phyloP scores from a whole-genome alignment of 2,888 invertebrate species.

The Latrodectus hesperus region DNA sequence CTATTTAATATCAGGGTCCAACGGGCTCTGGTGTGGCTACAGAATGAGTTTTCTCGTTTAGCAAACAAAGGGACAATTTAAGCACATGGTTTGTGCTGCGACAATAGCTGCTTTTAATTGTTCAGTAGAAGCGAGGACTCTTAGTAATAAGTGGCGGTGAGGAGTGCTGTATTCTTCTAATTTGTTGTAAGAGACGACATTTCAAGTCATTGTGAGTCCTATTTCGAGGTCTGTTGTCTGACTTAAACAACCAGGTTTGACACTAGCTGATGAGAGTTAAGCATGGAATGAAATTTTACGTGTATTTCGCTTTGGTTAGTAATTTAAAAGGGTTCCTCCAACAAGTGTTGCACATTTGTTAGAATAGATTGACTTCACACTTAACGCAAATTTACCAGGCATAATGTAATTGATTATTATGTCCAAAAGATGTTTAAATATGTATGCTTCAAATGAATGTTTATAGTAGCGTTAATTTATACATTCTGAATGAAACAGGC shows the following conservation, averaged over 20 bases:
- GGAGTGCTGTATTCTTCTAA: background rate
- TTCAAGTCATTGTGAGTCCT: background rate
- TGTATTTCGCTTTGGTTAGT: too few species aligned
- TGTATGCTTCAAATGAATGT: too few species aligned
- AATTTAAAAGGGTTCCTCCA: too few species aligned
- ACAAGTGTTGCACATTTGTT: too few species aligned
- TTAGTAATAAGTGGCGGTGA: background rate
- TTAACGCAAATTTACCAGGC: too few species aligned
- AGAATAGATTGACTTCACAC: too few species aligned
- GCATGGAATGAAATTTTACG: too few species aligned
- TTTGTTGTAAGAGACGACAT: background rate
- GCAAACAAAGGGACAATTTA: slow-evolving; percentile 43
- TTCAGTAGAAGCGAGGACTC: slow-evolving; percentile 8
- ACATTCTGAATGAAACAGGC: too few species aligned
- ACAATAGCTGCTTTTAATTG: slow-evolving; percentile 40
- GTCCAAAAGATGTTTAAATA: too few species aligned
- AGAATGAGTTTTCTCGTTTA: slow-evolving; percentile 38
- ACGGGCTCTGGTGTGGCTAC: background rate
- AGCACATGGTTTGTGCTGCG: slow-evolving; percentile 7
- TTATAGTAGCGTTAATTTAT: too few species aligned
- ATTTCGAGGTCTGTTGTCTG: background rate
- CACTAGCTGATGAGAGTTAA: background rate
- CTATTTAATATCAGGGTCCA: slow-evolving; percentile 32
- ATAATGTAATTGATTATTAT: too few species aligned
- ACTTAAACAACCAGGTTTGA: background rate